Conservation (phyloP, 2,888 invertebrate genomes). For the Dendrolimus pini region DNA sequence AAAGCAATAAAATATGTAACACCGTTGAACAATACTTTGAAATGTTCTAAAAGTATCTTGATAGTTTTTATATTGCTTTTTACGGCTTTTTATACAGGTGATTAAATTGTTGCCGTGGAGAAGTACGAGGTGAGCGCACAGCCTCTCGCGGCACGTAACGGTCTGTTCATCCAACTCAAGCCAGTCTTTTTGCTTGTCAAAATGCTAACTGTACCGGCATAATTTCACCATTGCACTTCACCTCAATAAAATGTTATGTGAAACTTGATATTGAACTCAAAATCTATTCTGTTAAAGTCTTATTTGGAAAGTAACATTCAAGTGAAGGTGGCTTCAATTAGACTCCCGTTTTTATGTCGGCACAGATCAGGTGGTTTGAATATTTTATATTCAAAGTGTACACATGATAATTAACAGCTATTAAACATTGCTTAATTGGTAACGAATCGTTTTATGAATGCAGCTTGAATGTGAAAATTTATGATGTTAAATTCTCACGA, state of each 20-base stretch:
- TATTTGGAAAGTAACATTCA: background rate
- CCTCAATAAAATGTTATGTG: constrained; percentile 22
- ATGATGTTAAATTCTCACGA: too few relatives aligned
- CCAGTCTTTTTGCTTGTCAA: constrained; percentile 63
- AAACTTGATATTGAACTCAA: constrained; percentile 28
- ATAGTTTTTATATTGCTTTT: too few relatives aligned
- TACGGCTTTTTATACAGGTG: too few relatives aligned
- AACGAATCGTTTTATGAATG: background rate
- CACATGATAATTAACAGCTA: background rate
- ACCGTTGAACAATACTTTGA: too few relatives aligned
- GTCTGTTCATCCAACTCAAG: constrained; percentile 30
- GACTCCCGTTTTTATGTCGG: background rate
- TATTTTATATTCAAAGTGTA: background rate
- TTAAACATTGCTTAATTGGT: background rate
- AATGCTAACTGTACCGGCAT: constrained; percentile 56
- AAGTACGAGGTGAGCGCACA: background rate
- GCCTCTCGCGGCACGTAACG: constrained; percentile 30
- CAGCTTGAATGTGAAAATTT: background rate
- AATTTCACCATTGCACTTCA: constrained; percentile 38
- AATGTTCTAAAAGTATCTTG: too few relatives aligned
- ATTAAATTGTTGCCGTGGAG: background rate
- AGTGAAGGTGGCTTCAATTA: background rate
- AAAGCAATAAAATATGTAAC: too few relatives aligned
- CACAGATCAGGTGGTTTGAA: background rate
- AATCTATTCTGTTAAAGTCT: constrained; percentile 12